Base-by-base conservation (phyloP, 2,888 invertebrate genomes). In the Eumerus sabulonum region DNA sequence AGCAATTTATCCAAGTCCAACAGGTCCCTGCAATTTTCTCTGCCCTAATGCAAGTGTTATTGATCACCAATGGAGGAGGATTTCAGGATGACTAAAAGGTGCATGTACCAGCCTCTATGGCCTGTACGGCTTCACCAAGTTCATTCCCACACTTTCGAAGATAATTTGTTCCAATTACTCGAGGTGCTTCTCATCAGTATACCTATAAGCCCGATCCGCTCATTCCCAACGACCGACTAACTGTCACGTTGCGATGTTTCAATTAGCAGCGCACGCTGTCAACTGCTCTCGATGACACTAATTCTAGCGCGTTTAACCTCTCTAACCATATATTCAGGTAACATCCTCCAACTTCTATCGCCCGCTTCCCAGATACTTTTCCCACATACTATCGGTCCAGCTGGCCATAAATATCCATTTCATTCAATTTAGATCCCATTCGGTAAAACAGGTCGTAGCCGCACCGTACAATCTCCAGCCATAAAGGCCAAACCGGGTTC, bases 331-430 rank as follows among this genome's bases (percentile, higher is more conserved):
- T 4, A 48, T 40, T 56, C n/a, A 1, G 35, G n/a, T 50, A 19
- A 44, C 66, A 54, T 36, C 54, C 67, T 11, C 45, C 40, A 27
- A 16, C 50, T 51, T 27, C 40, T n/a, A 18, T 40, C 5, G 27
- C n/a, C n/a, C n/a, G n/a, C n/a, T n/a, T n/a, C n/a, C n/a, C n/a
- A n/a, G n/a, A n/a, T n/a, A n/a, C n/a, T 27, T 64, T 79, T 79
- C 79, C 79, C 79, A 79, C 68, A 79, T 74, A 74, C 68, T 68
- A 64, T 44, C 50, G 36, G 50, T 27, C 7, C 27, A 27, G 27
- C 27, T 53, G 44, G 59, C 73, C 68, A 79, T 79, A 79, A 79
- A 79, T 79, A 74, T 79, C 79, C 74, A 79, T 79, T 79, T 74
- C 68, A 64, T 74, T 79, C 79, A 79, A 79, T 79, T 79, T 74